Evolutionary conservation across 2,797 vertebrate species (phyloP).

Genomic region (Coluber constrictor): DNA sequence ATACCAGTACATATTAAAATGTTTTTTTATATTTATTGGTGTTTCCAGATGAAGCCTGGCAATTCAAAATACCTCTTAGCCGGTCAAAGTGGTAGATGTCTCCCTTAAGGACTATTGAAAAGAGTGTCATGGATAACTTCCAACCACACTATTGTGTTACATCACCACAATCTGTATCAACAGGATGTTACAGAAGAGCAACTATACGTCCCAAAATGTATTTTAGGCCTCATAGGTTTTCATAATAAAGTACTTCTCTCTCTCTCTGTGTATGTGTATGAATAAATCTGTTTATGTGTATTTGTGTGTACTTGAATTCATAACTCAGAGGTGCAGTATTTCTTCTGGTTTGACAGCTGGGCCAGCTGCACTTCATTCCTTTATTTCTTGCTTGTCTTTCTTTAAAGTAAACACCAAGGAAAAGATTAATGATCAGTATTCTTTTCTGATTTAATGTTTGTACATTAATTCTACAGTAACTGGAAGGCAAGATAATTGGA

Average conservation of each 20-base stretch:
- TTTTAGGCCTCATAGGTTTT: conserved; percentile 48
- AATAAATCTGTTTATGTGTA: not conserved
- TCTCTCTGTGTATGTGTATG: not conserved
- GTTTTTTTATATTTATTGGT: not conserved
- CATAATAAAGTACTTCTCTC: not conserved
- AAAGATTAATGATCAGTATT: conserved; percentile 40
- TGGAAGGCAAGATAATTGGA: conserved; percentile 62
- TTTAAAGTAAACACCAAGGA: conserved; percentile 53
- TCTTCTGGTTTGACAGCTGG: conserved; percentile 55
- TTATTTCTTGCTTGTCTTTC: conserved; percentile 56
- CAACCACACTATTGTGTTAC: conserved; percentile 22
- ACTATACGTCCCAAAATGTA: conserved; percentile 42
- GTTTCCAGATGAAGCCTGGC: not conserved
- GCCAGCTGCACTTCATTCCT: conserved; percentile 49
- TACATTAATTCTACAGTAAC: conserved; percentile 62
- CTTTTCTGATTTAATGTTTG: conserved; percentile 58
- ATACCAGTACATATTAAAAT: not conserved
- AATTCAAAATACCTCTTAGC: not conserved
- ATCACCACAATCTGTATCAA: not conserved
- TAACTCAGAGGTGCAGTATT: conserved; percentile 53
- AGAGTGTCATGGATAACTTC: not conserved
- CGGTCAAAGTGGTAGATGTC: not conserved
- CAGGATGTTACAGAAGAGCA: conserved; percentile 12
- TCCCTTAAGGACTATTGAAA: not conserved
- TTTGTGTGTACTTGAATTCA: not conserved